Evolutionary conservation across 2,888 invertebrate genomes (phyloP).

Genomic region (Athalia rosae): DNA sequence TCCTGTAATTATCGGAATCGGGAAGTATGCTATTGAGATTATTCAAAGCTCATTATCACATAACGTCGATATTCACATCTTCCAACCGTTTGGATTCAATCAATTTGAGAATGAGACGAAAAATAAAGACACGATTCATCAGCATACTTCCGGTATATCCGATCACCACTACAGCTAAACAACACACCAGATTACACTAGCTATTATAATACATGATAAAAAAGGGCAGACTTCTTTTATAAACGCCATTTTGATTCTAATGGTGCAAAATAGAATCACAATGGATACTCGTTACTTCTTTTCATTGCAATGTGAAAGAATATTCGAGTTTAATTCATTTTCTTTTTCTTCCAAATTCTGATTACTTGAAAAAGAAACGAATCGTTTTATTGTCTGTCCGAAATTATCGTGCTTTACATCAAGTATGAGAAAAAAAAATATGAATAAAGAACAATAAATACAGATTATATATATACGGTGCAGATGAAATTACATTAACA

Average conservation of each 20-base stretch:
- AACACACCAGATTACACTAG: constrained; percentile 43
- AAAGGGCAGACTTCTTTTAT: constrained; percentile 21
- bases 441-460: too few relatives aligned
- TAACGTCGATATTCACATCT: too few relatives aligned
- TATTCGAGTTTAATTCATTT: too few relatives aligned
- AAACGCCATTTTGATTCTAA: constrained; percentile 21
- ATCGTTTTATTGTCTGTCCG: too few relatives aligned
- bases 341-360: too few relatives aligned
- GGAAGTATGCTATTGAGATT: not conserved
- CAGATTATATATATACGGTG: constrained; percentile 6
- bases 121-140: not conserved
- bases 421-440: too few relatives aligned
- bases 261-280: not conserved
- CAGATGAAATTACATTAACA: constrained; percentile 32
- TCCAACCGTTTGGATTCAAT: too few relatives aligned
- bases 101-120: too few relatives aligned
- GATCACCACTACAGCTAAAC: constrained; percentile 19
- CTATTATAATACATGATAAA: constrained; percentile 16
- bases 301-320: too few relatives aligned
- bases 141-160: constrained; percentile 27
- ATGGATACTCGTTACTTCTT: not conserved
- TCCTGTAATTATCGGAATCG: not conserved
- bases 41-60: too few relatives aligned
- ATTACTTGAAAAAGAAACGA: too few relatives aligned
- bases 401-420: too few relatives aligned